phyloP scores from a whole-genome alignment of 2,797 vertebrate genomes.

The Paramormyrops hopkinsi region DNA sequence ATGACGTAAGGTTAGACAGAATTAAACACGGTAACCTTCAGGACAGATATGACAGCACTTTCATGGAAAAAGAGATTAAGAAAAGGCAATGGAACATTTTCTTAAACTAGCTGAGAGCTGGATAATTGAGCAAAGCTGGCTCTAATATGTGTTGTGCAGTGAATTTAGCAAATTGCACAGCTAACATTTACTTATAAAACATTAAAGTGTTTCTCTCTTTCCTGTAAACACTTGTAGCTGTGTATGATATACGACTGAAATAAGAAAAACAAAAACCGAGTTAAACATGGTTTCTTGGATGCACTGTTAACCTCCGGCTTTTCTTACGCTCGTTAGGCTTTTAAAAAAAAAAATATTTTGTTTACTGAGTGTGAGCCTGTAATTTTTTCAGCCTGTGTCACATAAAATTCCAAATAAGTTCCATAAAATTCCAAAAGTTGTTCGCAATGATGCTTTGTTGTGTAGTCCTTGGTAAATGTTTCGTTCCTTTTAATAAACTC shows the following conservation, averaged over 20 bases:
- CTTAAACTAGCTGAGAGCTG: slow-evolving; percentile 15
- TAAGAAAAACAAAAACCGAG: not conserved
- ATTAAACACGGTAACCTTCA: not conserved
- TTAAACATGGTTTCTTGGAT: not conserved
- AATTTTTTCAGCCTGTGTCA: not conserved
- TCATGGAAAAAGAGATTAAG: not conserved
- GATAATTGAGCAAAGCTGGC: not conserved
- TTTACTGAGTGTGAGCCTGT: not conserved
- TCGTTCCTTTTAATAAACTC: not conserved
- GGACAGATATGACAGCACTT: not conserved
- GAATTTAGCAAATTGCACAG: slow-evolving; percentile 6
- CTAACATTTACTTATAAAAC: not conserved
- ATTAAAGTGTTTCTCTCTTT: not conserved
- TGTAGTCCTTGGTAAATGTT: not conserved
- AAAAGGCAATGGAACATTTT: not conserved
- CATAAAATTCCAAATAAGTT: not conserved
- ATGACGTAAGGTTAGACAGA: not conserved
- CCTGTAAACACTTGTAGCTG: not conserved
- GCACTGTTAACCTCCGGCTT: not conserved
- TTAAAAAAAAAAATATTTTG: not conserved
- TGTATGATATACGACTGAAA: not conserved
- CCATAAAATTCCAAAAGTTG: not conserved
- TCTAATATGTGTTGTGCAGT: not conserved
- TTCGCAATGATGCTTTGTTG: not conserved
- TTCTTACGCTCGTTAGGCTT: not conserved